phyloP scores from a whole-genome alignment of 2,797 vertebrate genomes.

The Anguilla marmorata region DNA sequence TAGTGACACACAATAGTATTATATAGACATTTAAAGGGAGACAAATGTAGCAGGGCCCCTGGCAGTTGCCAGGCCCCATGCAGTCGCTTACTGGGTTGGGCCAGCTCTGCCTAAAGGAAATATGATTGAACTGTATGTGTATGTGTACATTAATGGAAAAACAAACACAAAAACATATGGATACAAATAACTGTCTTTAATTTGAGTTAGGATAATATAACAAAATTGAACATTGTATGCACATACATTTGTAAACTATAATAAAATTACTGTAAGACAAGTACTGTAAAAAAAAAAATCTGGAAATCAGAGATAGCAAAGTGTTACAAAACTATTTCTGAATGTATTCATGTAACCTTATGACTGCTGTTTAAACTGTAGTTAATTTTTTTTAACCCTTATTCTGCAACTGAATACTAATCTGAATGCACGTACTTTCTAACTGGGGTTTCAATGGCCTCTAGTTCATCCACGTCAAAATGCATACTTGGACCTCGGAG shows the following conservation, averaged over 20 bases:
- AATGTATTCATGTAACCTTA: constrained; percentile 29
- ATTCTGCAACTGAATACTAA: neutral
- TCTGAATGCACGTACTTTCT: neutral
- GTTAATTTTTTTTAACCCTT: neutral
- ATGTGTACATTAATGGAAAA: neutral
- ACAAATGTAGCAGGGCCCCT: no score
- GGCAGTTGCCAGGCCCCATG: no score
- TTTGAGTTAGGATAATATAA: constrained; percentile 53
- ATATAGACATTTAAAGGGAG: no score
- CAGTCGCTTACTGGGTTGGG: no score
- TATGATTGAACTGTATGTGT: neutral
- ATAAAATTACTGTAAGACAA: constrained; percentile 32
- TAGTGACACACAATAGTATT: no score
- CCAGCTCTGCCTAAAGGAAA: no score
- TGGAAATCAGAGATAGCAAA: constrained; percentile 53
- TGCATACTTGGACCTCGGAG: neutral
- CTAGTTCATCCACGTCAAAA: neutral
- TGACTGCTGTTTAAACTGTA: neutral
- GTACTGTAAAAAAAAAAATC: constrained; percentile 17
- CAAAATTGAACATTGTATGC: constrained; percentile 41
- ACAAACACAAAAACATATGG: constrained; percentile 22
- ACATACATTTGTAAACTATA: constrained; percentile 31
- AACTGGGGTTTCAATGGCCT: neutral
- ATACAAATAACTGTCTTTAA: constrained; percentile 64
- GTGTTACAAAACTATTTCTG: constrained; percentile 46